Percentiles rank a stretch among this genome's conserved stretches.
Conservation (phyloP, 2,113 vertebrate species). For the Perccottus glenii region DNA sequence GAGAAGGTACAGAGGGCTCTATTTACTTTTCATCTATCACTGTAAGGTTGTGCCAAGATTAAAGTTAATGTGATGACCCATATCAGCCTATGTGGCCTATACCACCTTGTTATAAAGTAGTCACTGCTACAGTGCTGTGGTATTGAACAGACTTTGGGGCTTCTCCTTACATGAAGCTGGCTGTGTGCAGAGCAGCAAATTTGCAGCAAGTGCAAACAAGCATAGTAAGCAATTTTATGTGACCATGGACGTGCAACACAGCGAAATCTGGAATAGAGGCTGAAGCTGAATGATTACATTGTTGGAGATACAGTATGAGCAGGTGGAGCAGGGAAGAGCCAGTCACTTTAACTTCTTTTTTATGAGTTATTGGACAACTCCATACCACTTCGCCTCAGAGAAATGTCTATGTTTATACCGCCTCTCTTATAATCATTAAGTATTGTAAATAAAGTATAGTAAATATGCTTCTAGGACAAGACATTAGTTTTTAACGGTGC, state of each 20-base stretch:
- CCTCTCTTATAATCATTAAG: too few relatives aligned
- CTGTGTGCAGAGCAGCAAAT: constrained; percentile 2
- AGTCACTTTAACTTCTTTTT: background rate
- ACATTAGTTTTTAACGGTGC: background rate
- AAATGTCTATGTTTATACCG: too few relatives aligned
- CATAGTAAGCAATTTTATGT: constrained; percentile 4
- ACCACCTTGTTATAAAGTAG: background rate
- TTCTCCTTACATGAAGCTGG: constrained; percentile 9
- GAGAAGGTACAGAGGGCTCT: constrained; percentile 83
- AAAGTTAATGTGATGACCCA: background rate
- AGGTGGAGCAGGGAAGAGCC: constrained; percentile 4
- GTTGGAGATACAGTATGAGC: background rate
- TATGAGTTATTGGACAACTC: background rate
- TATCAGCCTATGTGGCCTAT: background rate
- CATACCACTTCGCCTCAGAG: background rate
- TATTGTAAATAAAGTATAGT: background rate
- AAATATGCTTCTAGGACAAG: background rate
- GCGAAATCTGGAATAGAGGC: constrained; percentile 4
- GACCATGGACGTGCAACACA: constrained; percentile 4
- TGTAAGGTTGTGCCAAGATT: background rate
- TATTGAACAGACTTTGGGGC: background rate
- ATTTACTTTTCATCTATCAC: background rate
- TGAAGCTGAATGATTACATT: constrained; percentile 19
- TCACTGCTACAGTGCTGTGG: background rate
- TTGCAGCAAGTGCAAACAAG: background rate